Conservation (phyloP, 2,888 invertebrate species). For the Calliopum simillimum region DNA sequence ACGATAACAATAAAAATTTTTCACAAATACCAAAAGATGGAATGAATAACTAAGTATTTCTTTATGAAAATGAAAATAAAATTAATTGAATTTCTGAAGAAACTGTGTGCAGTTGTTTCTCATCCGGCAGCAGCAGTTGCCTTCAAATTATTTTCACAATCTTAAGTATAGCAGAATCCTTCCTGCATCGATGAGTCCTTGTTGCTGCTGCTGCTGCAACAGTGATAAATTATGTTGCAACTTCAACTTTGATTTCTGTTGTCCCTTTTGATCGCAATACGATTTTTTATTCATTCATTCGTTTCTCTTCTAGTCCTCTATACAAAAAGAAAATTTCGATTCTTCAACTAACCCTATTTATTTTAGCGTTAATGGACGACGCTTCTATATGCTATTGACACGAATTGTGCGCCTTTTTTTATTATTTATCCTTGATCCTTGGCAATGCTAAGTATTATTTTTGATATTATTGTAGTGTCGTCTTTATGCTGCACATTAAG, state of each 20-base stretch:
- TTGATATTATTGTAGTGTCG: neutral
- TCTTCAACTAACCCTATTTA: conserved; percentile 2
- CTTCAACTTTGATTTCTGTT: conserved; percentile 43
- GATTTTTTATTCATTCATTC: neutral
- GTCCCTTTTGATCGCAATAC: neutral
- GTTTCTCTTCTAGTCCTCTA: neutral
- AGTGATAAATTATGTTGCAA: conserved; percentile 49
- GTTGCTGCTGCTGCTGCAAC: conserved; percentile 17
- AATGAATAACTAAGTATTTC: neutral
- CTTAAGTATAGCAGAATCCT: conserved; percentile 18
- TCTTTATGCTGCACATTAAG: neutral
- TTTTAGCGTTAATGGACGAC: conserved; percentile 39
- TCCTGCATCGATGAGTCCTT: neutral
- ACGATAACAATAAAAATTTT: neutral
- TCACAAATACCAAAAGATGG: no score
- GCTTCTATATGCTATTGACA: conserved; percentile 40
- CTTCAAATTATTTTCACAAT: conserved; percentile 13
- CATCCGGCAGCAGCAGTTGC: conserved; percentile 15
- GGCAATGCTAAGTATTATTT: neutral
- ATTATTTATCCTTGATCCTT: conserved; percentile 23
- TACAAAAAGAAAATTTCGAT: neutral
- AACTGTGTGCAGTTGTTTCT: neutral
- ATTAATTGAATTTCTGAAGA: conserved; percentile 22
- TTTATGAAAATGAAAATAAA: conserved; percentile 11
- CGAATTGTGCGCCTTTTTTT: conserved; percentile 32